Evolutionary conservation across 1,140 invertebrate species (phyloP), one percentile per base, ranked within the genome.

Genomic region (Drosophila jambulina): DNA sequence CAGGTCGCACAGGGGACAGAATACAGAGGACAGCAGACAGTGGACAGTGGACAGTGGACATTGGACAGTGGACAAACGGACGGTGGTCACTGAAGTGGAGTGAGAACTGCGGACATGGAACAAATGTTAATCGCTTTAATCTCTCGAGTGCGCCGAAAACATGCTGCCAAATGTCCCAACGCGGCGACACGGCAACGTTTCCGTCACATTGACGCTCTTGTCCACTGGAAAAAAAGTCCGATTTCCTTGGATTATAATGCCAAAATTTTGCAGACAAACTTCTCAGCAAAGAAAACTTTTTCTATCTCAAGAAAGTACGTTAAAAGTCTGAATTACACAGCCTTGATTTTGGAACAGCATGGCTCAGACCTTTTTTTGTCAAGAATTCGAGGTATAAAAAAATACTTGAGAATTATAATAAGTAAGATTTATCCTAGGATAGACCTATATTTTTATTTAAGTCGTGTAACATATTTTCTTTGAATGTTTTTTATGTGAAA

Each of bases 71-170:
- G 54, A 58, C 59, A 58, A 0, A 12, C 48, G 56, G 64, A 70
- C 63, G 54, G n/a, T 29, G 74, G 68, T 40, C 68, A 17, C 12
- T 40, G 40, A 49, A 65, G 40, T 68, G 58, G 48, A 79, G 45
- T 68, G 58, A 40, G 61, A 43, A 71, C 78, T 76, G 71, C 68
- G 59, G 82, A 86, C 82, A 82, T 76, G 76, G 67, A 82, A 90
- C 75, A 84, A 88, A 88, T 90, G 85, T 90, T 90, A 90, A 90
- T 90, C 85, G 85, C 78, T 82, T 90, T 90, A 91, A 88, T 88
- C 85, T 88, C 78, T 81, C 85, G 80, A 88, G 85, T 90, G 85
- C 85, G 85, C 85, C 85, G 81, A 85, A 84, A 88, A 90, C 85
- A 90, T 78, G 72, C 69, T 67, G 83, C 69, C 78, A 75, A 70